A percentile compares a stretch with the other conserved stretches of the same genome.
Evolutionary conservation across 1,140 invertebrate genomes (phyloP).

Genomic region (Megathymus violae): DNA sequence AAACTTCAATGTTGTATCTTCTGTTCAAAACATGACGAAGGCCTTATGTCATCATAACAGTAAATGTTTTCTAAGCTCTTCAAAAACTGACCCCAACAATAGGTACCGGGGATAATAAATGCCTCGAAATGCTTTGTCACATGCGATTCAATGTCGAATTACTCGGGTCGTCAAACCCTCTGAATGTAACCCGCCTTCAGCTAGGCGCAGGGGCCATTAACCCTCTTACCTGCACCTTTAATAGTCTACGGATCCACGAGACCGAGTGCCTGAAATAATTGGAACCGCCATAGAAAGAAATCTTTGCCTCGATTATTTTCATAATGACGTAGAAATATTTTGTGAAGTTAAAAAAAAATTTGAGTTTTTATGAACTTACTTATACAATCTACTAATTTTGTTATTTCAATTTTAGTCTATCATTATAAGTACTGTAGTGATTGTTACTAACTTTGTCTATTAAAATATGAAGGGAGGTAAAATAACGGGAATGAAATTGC

Average conservation of each 20-base stretch:
- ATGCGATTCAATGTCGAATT: slow-evolving; percentile 8
- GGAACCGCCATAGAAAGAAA: slow-evolving; percentile 18
- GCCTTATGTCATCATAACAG: no score
- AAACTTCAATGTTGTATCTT: no score
- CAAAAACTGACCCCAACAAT: background rate
- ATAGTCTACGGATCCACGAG: slow-evolving; percentile 24
- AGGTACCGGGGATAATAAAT: background rate
- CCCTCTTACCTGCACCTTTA: slow-evolving; percentile 30
- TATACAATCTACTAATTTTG: no score
- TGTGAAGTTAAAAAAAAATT: background rate
- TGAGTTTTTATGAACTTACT: no score
- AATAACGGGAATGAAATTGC: no score
- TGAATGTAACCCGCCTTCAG: slow-evolving; percentile 18
- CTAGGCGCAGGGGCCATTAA: slow-evolving; percentile 16
- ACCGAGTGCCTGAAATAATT: slow-evolving; percentile 38
- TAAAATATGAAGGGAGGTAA: no score
- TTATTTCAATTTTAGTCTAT: no score
- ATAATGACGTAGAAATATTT: slow-evolving; percentile 22
- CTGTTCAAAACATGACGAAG: no score
- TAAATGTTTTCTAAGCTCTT: background rate
- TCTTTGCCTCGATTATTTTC: slow-evolving; percentile 26
- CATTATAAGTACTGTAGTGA: no score
- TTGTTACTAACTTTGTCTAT: no score
- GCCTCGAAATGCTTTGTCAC: slow-evolving; percentile 13
- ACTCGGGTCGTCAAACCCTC: slow-evolving; percentile 6